Base-by-base conservation (phyloP, 1,140 invertebrate genomes). In the Brachionus angularis region DNA sequence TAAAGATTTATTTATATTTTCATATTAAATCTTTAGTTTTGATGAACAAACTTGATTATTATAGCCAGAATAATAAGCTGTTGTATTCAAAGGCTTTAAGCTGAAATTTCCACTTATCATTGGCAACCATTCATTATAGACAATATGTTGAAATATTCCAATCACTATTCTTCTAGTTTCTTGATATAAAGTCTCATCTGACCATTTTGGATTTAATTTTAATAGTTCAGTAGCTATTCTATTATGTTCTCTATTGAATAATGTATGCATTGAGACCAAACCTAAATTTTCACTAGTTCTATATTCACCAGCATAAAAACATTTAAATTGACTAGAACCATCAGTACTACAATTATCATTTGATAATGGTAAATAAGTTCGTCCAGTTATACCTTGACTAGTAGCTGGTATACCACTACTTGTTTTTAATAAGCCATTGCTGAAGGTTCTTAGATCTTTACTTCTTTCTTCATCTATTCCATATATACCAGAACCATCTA, bases 91-190 rank as follows among this genome's bases (percentile, higher is more conserved):
- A 39, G 62, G 62, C 12, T 29, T 21, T 27, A 52, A 42, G 18
- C 39, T 33, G 4, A 18, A 36, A 27, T 5, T 36, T 18, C 93
- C 93, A 5, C 96, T 83, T 5, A 96, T 81, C 76, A 96, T 90
- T 16, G 93, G 93, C 53, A 97, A 80, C 80, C 92, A 97, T 82
- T 96, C 92, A 77, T 92, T 93, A 80, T 88, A 96, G 0, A 91
- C 93, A 49, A 96, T 89, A 75, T 96, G 91, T 79, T 96, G 93
- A 50, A 93, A 88, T 78, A 90, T 86, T 2, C 91, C 93, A 53
- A 92, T 90, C 49, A 89, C 86, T 75, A 97, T 92, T 42, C 91
- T 85, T 73, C 92, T 84, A 0, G 91, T 82, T 84, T 96, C 93
- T 83, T 88, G 78, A 52, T 79, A 80, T 12, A 76, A 16, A 7